phyloP scores from a whole-genome alignment of 2,113 vertebrate species.

The Nannobrachium achirus region DNA sequence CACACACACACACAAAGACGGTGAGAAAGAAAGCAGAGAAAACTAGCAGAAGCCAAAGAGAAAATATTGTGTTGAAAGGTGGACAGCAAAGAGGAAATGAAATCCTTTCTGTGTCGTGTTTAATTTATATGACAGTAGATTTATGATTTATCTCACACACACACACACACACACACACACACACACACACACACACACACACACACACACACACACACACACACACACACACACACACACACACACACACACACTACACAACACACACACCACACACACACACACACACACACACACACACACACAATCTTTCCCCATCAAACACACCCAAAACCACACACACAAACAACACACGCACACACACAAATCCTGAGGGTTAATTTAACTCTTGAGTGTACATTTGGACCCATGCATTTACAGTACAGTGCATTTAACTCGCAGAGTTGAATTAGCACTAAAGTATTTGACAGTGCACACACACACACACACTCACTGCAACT shows the following conservation, averaged over 20 bases:
- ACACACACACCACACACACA: slow-evolving; percentile 8
- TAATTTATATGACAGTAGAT: slow-evolving; percentile 57
- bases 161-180: slow-evolving; percentile 11
- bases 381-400: too few relatives aligned
- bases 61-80: slow-evolving; percentile 51
- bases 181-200: background rate
- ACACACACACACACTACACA: background rate
- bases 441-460: too few relatives aligned
- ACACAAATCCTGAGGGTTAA: too few relatives aligned
- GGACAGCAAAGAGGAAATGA: slow-evolving; percentile 52
- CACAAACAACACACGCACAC: background rate
- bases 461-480: too few relatives aligned
- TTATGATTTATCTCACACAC: slow-evolving; percentile 24
- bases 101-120: slow-evolving; percentile 41
- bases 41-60: too few relatives aligned
- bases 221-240: background rate
- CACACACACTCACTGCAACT: too few relatives aligned
- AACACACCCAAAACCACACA: slow-evolving; percentile 22
- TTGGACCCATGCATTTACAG: too few relatives aligned
- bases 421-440: too few relatives aligned
- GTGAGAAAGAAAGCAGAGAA: background rate
- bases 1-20: background rate
- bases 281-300: background rate
- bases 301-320: too few relatives aligned
- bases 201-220: slow-evolving; percentile 3